Evolutionary conservation across 2,113 vertebrate species (phyloP).

Genomic region (Myotis yumanensis): DNA sequence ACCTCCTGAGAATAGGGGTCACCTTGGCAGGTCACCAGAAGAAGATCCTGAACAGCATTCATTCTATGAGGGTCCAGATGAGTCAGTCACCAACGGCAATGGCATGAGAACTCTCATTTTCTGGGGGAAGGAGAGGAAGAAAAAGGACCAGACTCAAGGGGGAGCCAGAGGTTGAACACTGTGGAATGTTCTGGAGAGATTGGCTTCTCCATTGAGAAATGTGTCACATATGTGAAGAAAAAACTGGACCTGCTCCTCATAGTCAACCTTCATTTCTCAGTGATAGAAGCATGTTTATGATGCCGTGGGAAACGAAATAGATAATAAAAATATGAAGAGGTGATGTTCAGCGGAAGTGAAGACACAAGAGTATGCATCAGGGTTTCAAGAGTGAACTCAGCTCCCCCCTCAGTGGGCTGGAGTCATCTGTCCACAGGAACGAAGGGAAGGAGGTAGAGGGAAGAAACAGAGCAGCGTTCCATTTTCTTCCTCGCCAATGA

Average conservation of each 20-base stretch:
- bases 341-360: constrained; percentile 79
- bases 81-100: constrained; percentile 93
- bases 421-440: constrained; percentile 71
- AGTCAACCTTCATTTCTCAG: constrained; percentile 78
- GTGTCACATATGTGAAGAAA: constrained; percentile 26
- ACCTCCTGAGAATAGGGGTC: constrained; percentile 98
- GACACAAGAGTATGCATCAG: constrained; percentile 73
- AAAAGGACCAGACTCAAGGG: constrained; percentile 57
- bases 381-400: constrained; percentile 74
- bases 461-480: constrained; percentile 65
- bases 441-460: constrained; percentile 78
- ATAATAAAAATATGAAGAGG: constrained; percentile 81
- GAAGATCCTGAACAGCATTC: constrained; percentile 97
- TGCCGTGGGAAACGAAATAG: constrained; percentile 79
- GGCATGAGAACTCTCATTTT: constrained; percentile 89
- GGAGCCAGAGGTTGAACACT: constrained; percentile 62
- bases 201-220: constrained; percentile 69
- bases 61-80: constrained; percentile 98
- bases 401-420: constrained; percentile 75
- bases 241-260: constrained; percentile 71
- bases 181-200: constrained; percentile 72
- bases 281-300: constrained; percentile 81
- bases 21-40: constrained; percentile 99
- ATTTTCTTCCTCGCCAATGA: constrained; percentile 72
- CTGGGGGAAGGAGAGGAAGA: constrained; percentile 78